Base-by-base conservation (phyloP, 2,888 invertebrate species). In the Agrenia bidenticulata region DNA sequence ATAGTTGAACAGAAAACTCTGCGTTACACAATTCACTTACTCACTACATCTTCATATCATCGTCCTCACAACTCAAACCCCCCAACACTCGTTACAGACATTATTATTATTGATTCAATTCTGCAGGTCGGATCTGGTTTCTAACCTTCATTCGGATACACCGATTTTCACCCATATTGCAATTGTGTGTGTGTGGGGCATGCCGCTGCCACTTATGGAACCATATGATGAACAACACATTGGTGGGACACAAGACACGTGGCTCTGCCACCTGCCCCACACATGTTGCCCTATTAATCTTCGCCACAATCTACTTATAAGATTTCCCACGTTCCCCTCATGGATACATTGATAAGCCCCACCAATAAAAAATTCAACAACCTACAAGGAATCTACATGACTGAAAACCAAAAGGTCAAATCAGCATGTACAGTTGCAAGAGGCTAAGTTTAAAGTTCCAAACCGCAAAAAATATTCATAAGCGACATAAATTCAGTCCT, bases 261-360 rank as follows among this genome's bases (percentile, higher is more conserved):
- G 75, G 72, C 75, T 56, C 50, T 45, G 64, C 69, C 75, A 75
- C 75, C 75, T 75, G 75, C 72, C 73, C 66, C 67, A 72, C 73
- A 73, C 72, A 75, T 72, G 71, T 69, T 75, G 66, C 72, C 66
- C 70, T 66, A 61, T 58, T 69, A 56, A 63, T 65, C 65, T 57
- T 62, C 45, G 9, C 19, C n/a, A 45, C n/a, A 15, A 45, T 17
- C 4, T 45, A 45, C 45, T 45, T 19, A 5, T 15, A 45, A 45
- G 45, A 45, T 45, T 45, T 45, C 45, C 45, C 45, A 45, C 19
- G 45, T 45, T 45, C n/a, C n/a, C 9, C 32, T 41, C 32, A 39
- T 56, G 24, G 55, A 26, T 50, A 62, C 55, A 51, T 51, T 51
- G 7, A 51, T 24, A 21, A 51, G 7, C 24, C 2, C 51, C 5